Conservation (phyloP, 2,113 vertebrate species). For the Carassius auratus region DNA sequence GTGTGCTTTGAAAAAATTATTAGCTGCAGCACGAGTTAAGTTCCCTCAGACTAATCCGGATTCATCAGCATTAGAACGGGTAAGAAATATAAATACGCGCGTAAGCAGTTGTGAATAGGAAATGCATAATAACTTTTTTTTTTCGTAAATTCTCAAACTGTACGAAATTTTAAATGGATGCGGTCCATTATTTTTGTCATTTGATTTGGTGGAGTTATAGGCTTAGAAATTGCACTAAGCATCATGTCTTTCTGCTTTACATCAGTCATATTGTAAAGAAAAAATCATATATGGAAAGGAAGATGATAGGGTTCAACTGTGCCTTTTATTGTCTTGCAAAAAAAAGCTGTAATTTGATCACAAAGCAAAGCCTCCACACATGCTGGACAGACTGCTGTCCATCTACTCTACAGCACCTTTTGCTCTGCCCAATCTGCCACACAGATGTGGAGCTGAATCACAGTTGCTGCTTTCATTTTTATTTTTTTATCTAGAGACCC, state of each 20-base stretch:
- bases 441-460: conserved; percentile 53
- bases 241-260: not conserved
- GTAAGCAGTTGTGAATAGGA: not conserved
- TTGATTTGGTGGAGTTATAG: not conserved
- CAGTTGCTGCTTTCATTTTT: conserved; percentile 49
- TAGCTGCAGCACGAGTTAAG: not conserved
- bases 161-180: not conserved
- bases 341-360: conserved; percentile 24
- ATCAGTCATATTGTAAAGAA: not conserved
- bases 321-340: conserved; percentile 28
- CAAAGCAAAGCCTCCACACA: conserved; percentile 19
- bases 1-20: not conserved
- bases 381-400: conserved; percentile 41
- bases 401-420: conserved; percentile 42
- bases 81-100: not conserved
- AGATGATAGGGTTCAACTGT: not conserved
- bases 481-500: conserved; percentile 46
- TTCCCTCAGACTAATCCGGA: not conserved
- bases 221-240: conserved; percentile 6
- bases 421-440: conserved; percentile 48
- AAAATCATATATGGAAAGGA: not conserved
- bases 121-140: not conserved
- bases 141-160: not conserved
- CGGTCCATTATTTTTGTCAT: not conserved
- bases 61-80: not conserved